Evolutionary conservation across 1,140 invertebrate species (phyloP), one percentile per base, ranked within the genome.

Genomic region (Anastrepha obliqua): DNA sequence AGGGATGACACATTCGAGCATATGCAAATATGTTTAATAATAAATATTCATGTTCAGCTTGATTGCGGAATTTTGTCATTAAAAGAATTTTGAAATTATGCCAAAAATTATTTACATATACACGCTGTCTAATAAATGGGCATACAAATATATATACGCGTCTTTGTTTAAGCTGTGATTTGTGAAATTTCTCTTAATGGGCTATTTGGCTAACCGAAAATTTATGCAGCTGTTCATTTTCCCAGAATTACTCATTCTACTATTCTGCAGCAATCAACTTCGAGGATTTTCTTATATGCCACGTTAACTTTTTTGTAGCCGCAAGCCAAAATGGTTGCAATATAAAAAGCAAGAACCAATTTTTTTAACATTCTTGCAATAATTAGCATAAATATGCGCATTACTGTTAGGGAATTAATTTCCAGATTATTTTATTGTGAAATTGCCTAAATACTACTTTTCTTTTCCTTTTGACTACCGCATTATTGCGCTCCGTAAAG

Each of bases 171-270:
- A 11, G n/a, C 47, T 55, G 7, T 81, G 74, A 58, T 81, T 81
- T 81, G 17, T 81, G 11, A 7, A 58, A 55, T n/a, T 81, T 81
- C 47, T 11, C 3, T 81, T 20, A 1, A 51, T 55, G 7, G n/a
- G 47, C 9, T n/a, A 55, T 11, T 81, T 11, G 44, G n/a, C n/a
- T 29, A 42, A 51, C 9, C n/a, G 29, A 55, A 55, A 58, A 55
- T 81, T 81, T n/a, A 55, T 58, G 74, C 74, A 81, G 74, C 74
- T 81, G 74, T 58, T 81, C 51, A 29, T 55, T 58, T 55, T 81
- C 74, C 11, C 74, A 81, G 29, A 15, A 58, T 55, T 55, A n/a
- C 51, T 55, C 74, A 29, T 58, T 55, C 15, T 51, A 81, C 51
- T 81, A 29, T 81, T 0, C n/a, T 55, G 11, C 8, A 13, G 2